Conservation (phyloP, 2,797 vertebrate species). For the Siniperca scherzeri region DNA sequence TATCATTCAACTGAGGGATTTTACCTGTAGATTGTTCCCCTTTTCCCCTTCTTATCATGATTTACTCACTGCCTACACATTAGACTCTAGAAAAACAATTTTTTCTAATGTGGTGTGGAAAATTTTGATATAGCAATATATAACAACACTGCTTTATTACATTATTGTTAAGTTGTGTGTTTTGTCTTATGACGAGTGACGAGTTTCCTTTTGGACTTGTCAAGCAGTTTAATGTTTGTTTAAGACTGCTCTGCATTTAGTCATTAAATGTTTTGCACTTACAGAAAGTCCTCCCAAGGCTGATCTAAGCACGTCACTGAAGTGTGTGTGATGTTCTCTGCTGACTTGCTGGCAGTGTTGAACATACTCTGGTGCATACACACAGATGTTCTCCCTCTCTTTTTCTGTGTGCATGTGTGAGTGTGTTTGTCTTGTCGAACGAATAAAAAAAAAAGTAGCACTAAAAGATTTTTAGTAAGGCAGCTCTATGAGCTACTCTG, state of each 20-base stretch:
- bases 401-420: not conserved
- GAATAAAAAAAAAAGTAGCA: not conserved
- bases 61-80: not conserved
- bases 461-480: not conserved
- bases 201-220: constrained; percentile 23
- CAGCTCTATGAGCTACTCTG: not conserved
- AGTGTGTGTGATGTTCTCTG: constrained; percentile 30
- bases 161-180: constrained; percentile 18
- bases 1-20: not conserved
- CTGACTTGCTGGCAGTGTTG: constrained; percentile 17
- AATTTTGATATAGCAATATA: not conserved
- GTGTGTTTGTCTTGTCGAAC: not conserved
- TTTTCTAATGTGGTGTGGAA: not conserved
- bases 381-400: not conserved
- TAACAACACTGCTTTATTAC: not conserved
- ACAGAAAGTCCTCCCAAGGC: constrained; percentile 34
- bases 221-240: constrained; percentile 24
- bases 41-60: not conserved
- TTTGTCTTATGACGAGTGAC: not conserved
- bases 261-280: constrained; percentile 40
- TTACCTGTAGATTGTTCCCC: not conserved
- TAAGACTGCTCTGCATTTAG: constrained; percentile 34
- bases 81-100: not conserved
- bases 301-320: constrained; percentile 49
- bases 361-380: not conserved